phyloP scores from a whole-genome alignment of 2,888 invertebrate genomes.

The Cheilosia impressa region DNA sequence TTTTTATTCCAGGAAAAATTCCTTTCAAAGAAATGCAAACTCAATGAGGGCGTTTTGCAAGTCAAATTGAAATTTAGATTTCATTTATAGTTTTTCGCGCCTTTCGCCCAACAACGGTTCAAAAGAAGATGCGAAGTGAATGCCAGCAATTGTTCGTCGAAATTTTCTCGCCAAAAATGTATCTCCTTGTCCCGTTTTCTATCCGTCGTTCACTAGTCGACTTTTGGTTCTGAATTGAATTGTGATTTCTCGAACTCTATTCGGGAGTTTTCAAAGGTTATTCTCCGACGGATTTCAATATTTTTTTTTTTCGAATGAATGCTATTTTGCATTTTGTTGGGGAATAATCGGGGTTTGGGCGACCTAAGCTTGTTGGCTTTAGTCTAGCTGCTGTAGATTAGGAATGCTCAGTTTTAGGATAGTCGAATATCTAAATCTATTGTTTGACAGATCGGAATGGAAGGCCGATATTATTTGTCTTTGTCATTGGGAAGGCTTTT shows the following conservation, averaged over 20 bases:
- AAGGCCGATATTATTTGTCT: no score
- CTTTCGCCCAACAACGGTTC: slow-evolving; percentile 6
- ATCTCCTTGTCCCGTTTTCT: not conserved
- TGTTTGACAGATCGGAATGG: no score
- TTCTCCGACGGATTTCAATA: not conserved
- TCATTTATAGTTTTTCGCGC: slow-evolving; percentile 53
- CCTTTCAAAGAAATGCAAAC: slow-evolving; percentile 52
- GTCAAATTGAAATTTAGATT: slow-evolving; percentile 68
- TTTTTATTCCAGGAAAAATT: slow-evolving; percentile 25
- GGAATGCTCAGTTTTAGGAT: no score
- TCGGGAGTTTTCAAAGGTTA: not conserved
- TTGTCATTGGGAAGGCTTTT: no score
- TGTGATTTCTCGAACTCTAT: slow-evolving; percentile 8
- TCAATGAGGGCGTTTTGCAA: slow-evolving; percentile 66
- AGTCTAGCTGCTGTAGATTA: no score
- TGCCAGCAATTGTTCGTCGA: not conserved
- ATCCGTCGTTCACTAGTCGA: not conserved
- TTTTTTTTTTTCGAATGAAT: not conserved
- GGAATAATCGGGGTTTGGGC: no score
- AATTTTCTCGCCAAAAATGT: slow-evolving; percentile 5
- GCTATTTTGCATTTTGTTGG: not conserved
- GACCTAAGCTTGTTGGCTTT: no score
- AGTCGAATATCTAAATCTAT: no score
- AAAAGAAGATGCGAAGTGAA: slow-evolving; percentile 16
- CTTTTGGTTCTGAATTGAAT: slow-evolving; percentile 12